These are phyloP conservation scores for Baryphthengus martii DNA, from an alignment of 2,113 vertebrate genomes.

Conservation along the genomic window DNA sequence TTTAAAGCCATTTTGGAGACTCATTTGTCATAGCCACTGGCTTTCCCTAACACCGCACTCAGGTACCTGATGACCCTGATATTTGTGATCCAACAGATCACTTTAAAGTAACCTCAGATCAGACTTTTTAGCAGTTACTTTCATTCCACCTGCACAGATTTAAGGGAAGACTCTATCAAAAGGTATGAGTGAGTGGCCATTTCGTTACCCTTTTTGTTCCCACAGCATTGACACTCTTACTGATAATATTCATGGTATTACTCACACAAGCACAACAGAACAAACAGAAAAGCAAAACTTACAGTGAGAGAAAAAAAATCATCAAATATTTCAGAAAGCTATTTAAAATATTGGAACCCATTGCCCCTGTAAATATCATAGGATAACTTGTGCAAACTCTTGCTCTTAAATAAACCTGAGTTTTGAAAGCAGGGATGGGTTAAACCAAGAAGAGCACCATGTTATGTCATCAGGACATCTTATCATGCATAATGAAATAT, in stretches of 20 bases:
- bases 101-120: background rate
- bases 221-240: background rate
- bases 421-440: background rate
- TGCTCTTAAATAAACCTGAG: background rate
- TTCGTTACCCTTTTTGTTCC: background rate
- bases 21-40: rapidly evolving
- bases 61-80: background rate
- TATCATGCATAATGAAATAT: background rate
- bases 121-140: background rate
- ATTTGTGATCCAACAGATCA: background rate
- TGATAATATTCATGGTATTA: background rate
- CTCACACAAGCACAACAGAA: background rate
- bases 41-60: background rate
- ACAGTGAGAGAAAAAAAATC: background rate
- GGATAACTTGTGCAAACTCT: background rate
- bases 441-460: background rate
- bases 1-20: background rate
- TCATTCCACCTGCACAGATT: background rate
- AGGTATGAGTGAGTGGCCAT: background rate
- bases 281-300: background rate
- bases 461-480: background rate
- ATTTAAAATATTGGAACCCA: background rate
- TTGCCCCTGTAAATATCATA: background rate
- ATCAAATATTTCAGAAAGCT: background rate
- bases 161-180: background rate